Evolutionary conservation across 2,888 invertebrate genomes (phyloP).

Genomic region (Autographa pulchrina): DNA sequence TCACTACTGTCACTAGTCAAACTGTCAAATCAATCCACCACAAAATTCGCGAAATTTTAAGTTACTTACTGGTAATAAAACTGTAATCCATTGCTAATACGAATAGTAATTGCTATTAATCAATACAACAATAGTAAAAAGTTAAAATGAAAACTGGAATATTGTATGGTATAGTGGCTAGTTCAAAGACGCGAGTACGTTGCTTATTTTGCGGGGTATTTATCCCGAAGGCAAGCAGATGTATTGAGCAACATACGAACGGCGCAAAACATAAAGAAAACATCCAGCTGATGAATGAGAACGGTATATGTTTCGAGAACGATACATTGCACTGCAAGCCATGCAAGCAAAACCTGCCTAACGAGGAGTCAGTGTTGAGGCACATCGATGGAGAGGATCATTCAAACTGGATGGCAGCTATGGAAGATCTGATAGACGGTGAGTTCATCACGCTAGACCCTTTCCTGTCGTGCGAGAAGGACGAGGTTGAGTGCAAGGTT

Average conservation of each 20-base stretch:
- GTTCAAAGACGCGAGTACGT: constrained; percentile 77
- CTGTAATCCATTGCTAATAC: constrained; percentile 35
- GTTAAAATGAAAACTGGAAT: constrained; percentile 76
- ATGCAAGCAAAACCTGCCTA: constrained; percentile 67
- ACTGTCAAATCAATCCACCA: constrained; percentile 48
- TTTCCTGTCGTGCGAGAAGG: constrained; percentile 71
- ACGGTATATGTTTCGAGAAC: constrained; percentile 70
- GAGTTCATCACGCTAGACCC: constrained; percentile 74
- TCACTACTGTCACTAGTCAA: constrained; percentile 35
- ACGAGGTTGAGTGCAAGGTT: constrained; percentile 73
- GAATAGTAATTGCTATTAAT: constrained; percentile 40
- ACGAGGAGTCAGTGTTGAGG: constrained; percentile 70
- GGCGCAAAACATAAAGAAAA: constrained; percentile 78
- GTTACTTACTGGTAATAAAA: constrained; percentile 48
- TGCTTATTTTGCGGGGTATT: constrained; percentile 79
- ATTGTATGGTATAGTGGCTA: constrained; percentile 73
- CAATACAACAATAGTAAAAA: constrained; percentile 36
- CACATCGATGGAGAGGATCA: constrained; percentile 75
- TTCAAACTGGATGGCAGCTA: constrained; percentile 74
- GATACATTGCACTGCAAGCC: constrained; percentile 74
- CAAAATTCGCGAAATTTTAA: constrained; percentile 66
- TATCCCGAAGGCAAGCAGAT: constrained; percentile 79
- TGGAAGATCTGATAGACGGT: constrained; percentile 75
- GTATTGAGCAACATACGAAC: constrained; percentile 79
- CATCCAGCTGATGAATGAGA: constrained; percentile 73